Base-by-base conservation (phyloP, 2,797 vertebrate genomes). In the Coendou prehensilis region DNA sequence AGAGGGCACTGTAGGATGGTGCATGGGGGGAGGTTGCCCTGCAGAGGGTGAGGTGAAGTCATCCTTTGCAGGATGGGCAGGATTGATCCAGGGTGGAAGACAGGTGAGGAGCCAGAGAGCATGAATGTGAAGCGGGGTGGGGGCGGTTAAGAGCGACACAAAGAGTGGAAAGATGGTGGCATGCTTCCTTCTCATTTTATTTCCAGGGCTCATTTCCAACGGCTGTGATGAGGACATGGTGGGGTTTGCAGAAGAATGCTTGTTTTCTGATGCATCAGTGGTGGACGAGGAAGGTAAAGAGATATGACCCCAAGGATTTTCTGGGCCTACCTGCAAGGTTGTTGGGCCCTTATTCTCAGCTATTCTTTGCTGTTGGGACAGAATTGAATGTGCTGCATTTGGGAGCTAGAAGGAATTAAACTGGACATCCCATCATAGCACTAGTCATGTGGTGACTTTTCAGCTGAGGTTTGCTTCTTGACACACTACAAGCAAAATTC, bases 71-170 rank as follows among this genome's bases (percentile, higher is more conserved):
- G 45, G 26, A 4, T 2, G 6, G 18, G 52, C 52, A 5, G 18
- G 5, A 28, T 82, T 87, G 56, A 47, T 22, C 6, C 9, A 52
- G 50, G 4, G 11, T 1, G 10, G 41, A 63, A 47, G 47, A 5
- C 2, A 3, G 13, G 9, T n/a, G 0, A 80, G 28, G n/a, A 47
- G 37, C 8, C 14, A 64, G 18, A 57, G 37, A 56, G 13, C 20
- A 0, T n/a, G 8, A 33, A 1, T 1, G 2, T 11, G 18, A 82
- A 7, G 26, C 5, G 5, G 10, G 15, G 1, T 2, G 5, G 1
- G n/a, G 0, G n/a, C 0, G 3, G 0, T 0, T 4, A 84, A 61
- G 47, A 57, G 9, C 3, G 6, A 0, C 0, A 0, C 0, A 37
- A 11, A 0, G 0, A 69, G 22, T 64, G 17, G 41, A 8, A 69